Evolutionary conservation across 2,113 vertebrate genomes (phyloP).

Genomic region (Eolophus roseicapilla): DNA sequence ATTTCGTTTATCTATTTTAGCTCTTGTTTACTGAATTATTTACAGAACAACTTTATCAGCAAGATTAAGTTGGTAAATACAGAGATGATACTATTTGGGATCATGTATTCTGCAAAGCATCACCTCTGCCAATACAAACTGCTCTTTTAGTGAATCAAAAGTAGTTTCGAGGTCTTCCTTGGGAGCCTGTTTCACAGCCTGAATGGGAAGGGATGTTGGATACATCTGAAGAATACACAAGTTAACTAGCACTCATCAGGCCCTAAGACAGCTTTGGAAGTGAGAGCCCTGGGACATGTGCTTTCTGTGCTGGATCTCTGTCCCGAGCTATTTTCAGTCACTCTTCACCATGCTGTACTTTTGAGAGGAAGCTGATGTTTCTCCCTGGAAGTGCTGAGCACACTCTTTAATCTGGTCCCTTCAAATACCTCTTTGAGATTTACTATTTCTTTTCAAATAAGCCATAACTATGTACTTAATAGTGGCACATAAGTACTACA

Average conservation of each 20-base stretch:
- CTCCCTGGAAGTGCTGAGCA: background rate
- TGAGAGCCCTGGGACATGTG: background rate
- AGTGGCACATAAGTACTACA: rapidly evolving
- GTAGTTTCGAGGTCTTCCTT: background rate
- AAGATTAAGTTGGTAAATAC: background rate
- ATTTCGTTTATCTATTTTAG: background rate
- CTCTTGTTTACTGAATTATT: background rate
- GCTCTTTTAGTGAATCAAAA: background rate
- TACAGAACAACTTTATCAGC: background rate
- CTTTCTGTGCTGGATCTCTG: background rate
- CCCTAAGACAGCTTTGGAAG: background rate
- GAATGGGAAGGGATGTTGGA: background rate
- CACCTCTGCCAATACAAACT: background rate
- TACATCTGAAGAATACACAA: background rate
- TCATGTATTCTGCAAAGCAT: background rate
- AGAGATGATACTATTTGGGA: background rate
- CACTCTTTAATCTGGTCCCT: background rate
- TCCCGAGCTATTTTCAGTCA: background rate
- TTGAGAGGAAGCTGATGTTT: background rate
- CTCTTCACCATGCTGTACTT: background rate
- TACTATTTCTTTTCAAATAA: background rate
- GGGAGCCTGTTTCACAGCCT: background rate
- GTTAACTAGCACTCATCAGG: background rate
- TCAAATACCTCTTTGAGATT: background rate
- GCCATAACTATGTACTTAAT: background rate